These are phyloP conservation scores for Alsophila aescularia DNA, from an alignment of 2,888 invertebrate genomes.

Conservation along the genomic window DNA sequence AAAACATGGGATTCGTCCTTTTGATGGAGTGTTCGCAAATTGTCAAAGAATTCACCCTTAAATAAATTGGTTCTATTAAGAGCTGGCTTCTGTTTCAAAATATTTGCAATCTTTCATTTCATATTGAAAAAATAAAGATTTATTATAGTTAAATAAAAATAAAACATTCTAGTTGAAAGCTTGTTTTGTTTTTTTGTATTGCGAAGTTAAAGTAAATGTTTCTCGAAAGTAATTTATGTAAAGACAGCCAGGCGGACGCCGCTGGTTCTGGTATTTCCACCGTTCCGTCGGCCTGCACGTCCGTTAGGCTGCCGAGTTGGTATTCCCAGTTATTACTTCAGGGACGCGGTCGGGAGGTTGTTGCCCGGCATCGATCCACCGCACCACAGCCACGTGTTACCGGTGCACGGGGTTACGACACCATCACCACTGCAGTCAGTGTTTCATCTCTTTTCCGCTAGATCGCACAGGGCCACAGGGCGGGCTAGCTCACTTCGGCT, in stretches of 20 bases:
- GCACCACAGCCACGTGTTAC: slow-evolving; percentile 65
- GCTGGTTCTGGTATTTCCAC: slow-evolving; percentile 72
- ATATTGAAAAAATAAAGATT: neutral
- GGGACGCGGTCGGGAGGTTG: slow-evolving; percentile 73
- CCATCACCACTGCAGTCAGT: slow-evolving; percentile 62
- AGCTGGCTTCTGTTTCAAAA: slow-evolving; percentile 3
- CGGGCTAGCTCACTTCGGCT: slow-evolving; percentile 29
- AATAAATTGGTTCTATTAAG: slow-evolving; percentile 4
- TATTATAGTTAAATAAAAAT: neutral
- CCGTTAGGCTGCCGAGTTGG: slow-evolving; percentile 54
- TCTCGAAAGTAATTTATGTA: slow-evolving; percentile 13
- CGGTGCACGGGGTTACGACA: slow-evolving; percentile 73
- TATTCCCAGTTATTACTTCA: slow-evolving; percentile 79
- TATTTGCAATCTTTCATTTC: neutral
- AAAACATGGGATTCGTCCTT: slow-evolving; percentile 47
- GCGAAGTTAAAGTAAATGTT: slow-evolving; percentile 14
- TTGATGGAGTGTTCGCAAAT: slow-evolving; percentile 53
- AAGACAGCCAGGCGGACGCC: slow-evolving; percentile 68
- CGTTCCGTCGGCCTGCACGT: slow-evolving; percentile 50
- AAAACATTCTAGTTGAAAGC: neutral
- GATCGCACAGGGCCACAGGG: slow-evolving; percentile 28
- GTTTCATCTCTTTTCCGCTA: slow-evolving; percentile 39
- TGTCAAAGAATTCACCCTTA: slow-evolving; percentile 32
- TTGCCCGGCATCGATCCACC: slow-evolving; percentile 79
- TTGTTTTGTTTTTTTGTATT: neutral